Conservation (phyloP, 2,113 vertebrate genomes). For the Trinectes maculatus region DNA sequence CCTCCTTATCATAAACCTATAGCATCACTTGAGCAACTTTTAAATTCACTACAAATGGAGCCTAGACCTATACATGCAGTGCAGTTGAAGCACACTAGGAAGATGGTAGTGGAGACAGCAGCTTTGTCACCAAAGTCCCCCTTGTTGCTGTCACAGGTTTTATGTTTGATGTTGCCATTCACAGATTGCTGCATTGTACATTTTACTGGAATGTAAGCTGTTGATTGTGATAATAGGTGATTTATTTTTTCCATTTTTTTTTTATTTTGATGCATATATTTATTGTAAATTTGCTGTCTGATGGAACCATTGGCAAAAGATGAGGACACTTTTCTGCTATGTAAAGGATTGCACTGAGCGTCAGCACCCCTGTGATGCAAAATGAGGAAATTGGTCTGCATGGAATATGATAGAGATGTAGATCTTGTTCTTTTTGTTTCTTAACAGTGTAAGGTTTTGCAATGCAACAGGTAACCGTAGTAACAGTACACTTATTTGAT, state of each 20-base stretch:
- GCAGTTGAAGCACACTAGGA: constrained; percentile 58
- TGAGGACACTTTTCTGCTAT: constrained; percentile 59
- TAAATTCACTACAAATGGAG: constrained; percentile 42
- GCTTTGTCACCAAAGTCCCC: constrained; percentile 28
- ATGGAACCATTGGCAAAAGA: constrained; percentile 41
- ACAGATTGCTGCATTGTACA: constrained; percentile 81
- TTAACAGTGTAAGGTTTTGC: constrained; percentile 22
- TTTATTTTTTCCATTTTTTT: constrained; percentile 64
- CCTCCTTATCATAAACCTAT: constrained; percentile 50
- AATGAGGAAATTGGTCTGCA: constrained; percentile 41
- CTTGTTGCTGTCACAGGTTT: constrained; percentile 55
- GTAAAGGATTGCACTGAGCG: constrained; percentile 10
- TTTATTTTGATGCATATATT: constrained; percentile 78
- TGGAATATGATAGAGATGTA: constrained; percentile 16
- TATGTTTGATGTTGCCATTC: constrained; percentile 77
- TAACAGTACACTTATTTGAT: not conserved
- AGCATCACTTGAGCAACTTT: constrained; percentile 33
- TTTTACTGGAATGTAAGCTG: constrained; percentile 86
- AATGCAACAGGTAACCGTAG: not conserved
- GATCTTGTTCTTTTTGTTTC: constrained; percentile 4
- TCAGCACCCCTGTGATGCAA: constrained; percentile 21
- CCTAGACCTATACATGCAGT: constrained; percentile 38
- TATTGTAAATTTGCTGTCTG: constrained; percentile 80
- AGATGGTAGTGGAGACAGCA: constrained; percentile 35
- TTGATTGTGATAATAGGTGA: constrained; percentile 78